Base-by-base conservation (phyloP, 1,140 invertebrate genomes). In the Acromyrmex echinatior region DNA sequence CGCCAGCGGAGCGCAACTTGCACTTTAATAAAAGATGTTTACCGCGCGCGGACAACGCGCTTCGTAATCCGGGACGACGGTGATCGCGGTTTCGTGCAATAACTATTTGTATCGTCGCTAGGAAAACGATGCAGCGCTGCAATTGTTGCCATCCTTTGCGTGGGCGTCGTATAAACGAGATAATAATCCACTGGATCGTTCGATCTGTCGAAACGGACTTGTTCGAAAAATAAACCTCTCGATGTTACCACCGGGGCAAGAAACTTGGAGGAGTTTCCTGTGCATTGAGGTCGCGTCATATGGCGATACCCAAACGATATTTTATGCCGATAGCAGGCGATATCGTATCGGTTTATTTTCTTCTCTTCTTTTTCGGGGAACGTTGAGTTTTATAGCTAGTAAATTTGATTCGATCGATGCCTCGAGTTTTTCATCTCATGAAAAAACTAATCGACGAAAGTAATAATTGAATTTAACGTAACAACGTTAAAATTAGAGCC, bases 1-100 rank as follows among this genome's bases (percentile, higher is more conserved):
- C 91, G 86, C 73, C 91, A 91, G 51, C 73, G 88, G 78, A 92
- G 91, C 86, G 90, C 74, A 91, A 88, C 78, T 81, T 87, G 89
- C 91, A 87, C 91, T 93, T 84, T 92, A 92, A 92, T 93, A 93
- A 92, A 91, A 92, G 88, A 92, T 93, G 91, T 93, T 93, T 92
- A 92, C 89, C 76, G 71, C 76, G 87, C 65, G 87, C 77, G 82
- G 88, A 93, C 88, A 86, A 90, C 66, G 86, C 79, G 87, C 86
- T 74, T 80, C 85, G 82, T 91, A 87, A 92, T 92, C 88, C 87
- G 82, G 65, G 76, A 81, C 80, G 84, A 77, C 81, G 66, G 66
- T 16, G 45, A 31, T 73, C 87, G 70, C 80, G 60, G 60, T 90
- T 90, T 90, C 86, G 53, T 73, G 86, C 78, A 85, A 88, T 62